phyloP scores from a whole-genome alignment of 2,113 vertebrate species.

The Todiramphus saurophagus region DNA sequence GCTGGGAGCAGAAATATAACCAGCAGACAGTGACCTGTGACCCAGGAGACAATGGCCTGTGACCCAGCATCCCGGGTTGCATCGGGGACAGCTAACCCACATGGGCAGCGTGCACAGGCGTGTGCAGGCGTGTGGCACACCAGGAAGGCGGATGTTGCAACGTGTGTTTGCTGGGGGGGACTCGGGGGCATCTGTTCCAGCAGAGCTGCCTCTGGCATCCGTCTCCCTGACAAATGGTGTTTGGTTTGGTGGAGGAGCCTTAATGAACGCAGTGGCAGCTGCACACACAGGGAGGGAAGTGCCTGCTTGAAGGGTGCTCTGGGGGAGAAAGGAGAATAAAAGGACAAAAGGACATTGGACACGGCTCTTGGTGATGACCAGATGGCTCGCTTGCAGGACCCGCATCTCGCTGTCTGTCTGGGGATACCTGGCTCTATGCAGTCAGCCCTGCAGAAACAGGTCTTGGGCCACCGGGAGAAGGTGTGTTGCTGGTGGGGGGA shows the following conservation, averaged over 20 bases:
- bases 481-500: background rate
- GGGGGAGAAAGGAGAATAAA: background rate
- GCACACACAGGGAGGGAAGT: background rate
- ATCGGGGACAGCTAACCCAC: fast-evolving
- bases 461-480: background rate
- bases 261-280: background rate
- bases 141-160: fast-evolving
- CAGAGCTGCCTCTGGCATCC: slow-evolving; percentile 1
- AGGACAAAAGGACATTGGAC: background rate
- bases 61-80: background rate
- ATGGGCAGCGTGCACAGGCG: fast-evolving
- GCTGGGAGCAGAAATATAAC: background rate
- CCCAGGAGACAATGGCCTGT: background rate
- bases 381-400: background rate
- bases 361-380: fast-evolving
- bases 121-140: background rate
- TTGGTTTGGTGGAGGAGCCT: slow-evolving; percentile 9
- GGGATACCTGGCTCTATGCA: background rate
- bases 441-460: fast-evolving
- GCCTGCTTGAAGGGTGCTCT: background rate
- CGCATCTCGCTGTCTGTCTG: fast-evolving
- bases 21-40: background rate
- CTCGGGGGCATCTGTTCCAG: background rate
- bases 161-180: background rate
- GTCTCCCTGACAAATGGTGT: slow-evolving; percentile 1